Percentiles rank a stretch among this genome's conserved stretches.
Evolutionary conservation across 2,113 vertebrate genomes (phyloP).

Genomic region (Uria aalge): DNA sequence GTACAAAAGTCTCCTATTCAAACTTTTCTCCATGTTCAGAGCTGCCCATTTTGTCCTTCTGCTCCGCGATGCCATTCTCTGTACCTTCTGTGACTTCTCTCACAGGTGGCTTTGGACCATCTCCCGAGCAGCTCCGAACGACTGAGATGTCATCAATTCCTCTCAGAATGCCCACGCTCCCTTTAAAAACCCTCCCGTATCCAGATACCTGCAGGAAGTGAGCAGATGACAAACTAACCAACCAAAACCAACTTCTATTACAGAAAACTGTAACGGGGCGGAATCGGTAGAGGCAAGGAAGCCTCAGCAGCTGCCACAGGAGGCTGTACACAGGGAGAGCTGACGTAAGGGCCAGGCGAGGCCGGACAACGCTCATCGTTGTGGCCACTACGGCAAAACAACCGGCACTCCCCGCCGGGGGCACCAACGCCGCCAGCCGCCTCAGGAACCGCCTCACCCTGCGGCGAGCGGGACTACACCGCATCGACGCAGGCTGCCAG

Average conservation of each 20-base stretch:
- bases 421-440: background rate
- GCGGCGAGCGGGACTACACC: background rate
- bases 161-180: background rate
- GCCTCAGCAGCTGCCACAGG: background rate
- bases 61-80: background rate
- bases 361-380: rapidly evolving
- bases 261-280: background rate
- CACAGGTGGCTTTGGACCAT: background rate
- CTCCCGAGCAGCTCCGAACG: background rate
- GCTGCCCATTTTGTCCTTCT: background rate
- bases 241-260: background rate
- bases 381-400: background rate
- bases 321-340: background rate
- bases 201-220: background rate
- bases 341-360: background rate
- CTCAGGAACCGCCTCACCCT: background rate
- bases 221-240: background rate
- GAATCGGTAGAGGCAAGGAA: no score
- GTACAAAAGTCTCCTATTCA: background rate
- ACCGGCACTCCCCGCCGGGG: background rate
- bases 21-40: background rate
- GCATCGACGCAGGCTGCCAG: background rate
- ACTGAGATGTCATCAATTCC: background rate
- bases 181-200: background rate
- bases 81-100: background rate